Evolutionary conservation across 2,113 vertebrate species (phyloP), one percentile per base, ranked within the genome.

Genomic region (Reinhardtius hippoglossoides): DNA sequence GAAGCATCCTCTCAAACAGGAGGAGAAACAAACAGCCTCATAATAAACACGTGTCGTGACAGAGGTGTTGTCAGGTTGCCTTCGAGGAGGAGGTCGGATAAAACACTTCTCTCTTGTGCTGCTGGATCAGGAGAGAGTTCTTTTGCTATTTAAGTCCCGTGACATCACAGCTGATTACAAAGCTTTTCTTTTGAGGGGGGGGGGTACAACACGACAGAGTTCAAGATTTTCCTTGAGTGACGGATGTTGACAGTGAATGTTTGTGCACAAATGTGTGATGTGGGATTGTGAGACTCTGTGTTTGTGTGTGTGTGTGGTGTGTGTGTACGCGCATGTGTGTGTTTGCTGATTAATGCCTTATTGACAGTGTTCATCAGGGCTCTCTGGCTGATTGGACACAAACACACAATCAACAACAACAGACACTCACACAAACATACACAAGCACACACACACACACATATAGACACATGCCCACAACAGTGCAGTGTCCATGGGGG

Each of bases 321-420:
- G 26, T 62, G 37, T 26, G 42, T 14, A 21, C 7, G 67, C 42
- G 62, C 35, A 48, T 55, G 31, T 54, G 61, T 76, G 60, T 54
- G 80, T 80, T 60, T 35, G n/a, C 63, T 65, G 70, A 81, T 56
- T 84, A 84, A 65, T 56, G 77, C 67, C 21, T 74, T 67, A 76
- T 55, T 76, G 74, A 72, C 80, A 81, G 56, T 67, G 69, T 68
- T 76, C 79, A 85, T 82, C 80, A 52, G 65, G 71, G 79, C 21
- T 88, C 84, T 66, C 81, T 76, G 62, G 46, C 71, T 88, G 85
- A 89, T 89, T 90, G 78, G 59, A 73, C n/a, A 16, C 70, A 80
- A 80, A 85, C 72, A 82, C 21, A 82, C 35, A 23, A 26, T 65
- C 40, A 76, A 52, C 56, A 65, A 18, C 60, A 40, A 26, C 37